Evolutionary conservation across 2,113 vertebrate species (phyloP), one percentile per base, ranked within the genome.

Genomic region (Nothocercus julius): DNA sequence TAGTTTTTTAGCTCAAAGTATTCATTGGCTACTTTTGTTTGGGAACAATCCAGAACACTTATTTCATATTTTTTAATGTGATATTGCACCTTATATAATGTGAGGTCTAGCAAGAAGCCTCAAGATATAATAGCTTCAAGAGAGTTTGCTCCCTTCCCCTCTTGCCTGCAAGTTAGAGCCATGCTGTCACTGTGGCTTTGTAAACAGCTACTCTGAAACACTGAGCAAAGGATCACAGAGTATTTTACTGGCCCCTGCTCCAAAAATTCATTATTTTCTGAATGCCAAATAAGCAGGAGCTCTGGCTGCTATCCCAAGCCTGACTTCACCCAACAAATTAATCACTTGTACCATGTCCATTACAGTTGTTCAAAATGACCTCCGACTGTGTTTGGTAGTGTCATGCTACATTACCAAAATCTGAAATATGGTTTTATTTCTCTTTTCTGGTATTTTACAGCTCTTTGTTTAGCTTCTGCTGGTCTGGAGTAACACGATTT

Each of bases 241-340:
- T 54, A 93, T 95, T 81, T 51, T 51, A 3, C n/a, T 77, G 44
- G 36, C 78, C 66, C 87, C 67, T 64, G 47, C 54, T 87, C 73
- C 81, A 94, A 72, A 86, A 95, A 82, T 54, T 69, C 87, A 87
- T 89, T 92, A 38, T 93, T 63, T 96, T 90, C 75, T 85, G 79
- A 87, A 4, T 21, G 22, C 76, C 93, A 90, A 76, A 72, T 68
- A 92, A 83, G 87, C 87, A 38, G 85, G 47, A 85, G 69, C 63
- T 45, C 92, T 97, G 90, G 90, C 81, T 95, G 68, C 94, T 70
- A 13, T 85, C 90, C 93, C 72, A 54, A 79, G 69, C 8, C 81
- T 81, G 64, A 85, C 73, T 96, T 92, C 95, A 95, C 93, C 93
- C 96, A 95, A 86, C 88, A 96, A 85, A 95, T 96, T 92, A 96